Percentiles rank a stretch among this genome's conserved stretches.
These are phyloP conservation scores for Sebastes umbrosus DNA, from an alignment of 2,797 vertebrate genomes.

Conservation along the genomic window DNA sequence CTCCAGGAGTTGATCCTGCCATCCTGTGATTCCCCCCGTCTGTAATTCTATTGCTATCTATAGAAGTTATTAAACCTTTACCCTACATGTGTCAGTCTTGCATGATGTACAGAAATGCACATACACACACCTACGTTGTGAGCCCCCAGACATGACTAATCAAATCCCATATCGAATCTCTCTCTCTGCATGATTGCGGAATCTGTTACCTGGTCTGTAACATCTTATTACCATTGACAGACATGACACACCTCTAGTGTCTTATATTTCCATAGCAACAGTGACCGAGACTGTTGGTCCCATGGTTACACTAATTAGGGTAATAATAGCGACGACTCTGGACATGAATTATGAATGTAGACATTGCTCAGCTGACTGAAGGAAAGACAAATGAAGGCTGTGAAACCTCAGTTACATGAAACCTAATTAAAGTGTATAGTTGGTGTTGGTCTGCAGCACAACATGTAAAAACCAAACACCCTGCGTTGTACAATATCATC, in stretches of 20 bases:
- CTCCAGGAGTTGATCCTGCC: slow-evolving; percentile 7
- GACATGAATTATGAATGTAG: slow-evolving; percentile 42
- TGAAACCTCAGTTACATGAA: neutral
- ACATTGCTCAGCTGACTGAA: slow-evolving; percentile 1
- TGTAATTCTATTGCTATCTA: neutral
- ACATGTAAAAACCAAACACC: slow-evolving; percentile 18
- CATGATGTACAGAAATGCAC: neutral
- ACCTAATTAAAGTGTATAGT: neutral
- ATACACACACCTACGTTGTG: neutral
- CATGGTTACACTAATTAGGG: slow-evolving; percentile 40
- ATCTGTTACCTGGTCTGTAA: neutral
- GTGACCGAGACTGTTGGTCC: slow-evolving; percentile 1
- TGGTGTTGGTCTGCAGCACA: neutral
- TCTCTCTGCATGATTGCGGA: neutral
- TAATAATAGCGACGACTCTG: slow-evolving; percentile 6
- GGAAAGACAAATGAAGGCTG: neutral
- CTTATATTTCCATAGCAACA: slow-evolving; percentile 58
- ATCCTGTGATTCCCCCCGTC: neutral
- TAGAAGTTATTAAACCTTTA: neutral
- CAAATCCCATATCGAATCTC: neutral
- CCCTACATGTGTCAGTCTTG: neutral
- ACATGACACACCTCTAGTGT: slow-evolving; percentile 19
- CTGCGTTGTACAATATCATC: neutral
- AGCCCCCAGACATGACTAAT: slow-evolving; percentile 4
- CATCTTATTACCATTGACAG: slow-evolving; percentile 12